Percentiles rank a stretch among this genome's conserved stretches.
Conservation (phyloP, 2,797 vertebrate genomes). For the Halcyon badia region DNA sequence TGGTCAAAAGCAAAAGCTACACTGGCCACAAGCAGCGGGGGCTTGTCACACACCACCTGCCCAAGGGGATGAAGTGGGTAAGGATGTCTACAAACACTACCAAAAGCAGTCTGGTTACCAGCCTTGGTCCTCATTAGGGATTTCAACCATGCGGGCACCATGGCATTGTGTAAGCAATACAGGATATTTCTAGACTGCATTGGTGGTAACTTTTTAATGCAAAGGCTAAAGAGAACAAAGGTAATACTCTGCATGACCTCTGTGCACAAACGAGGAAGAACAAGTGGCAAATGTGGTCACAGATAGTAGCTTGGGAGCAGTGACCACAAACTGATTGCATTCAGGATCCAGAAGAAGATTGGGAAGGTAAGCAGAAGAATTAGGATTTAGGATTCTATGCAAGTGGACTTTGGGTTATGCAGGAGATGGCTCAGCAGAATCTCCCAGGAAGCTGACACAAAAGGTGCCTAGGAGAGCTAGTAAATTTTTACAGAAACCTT, state of each 20-base stretch:
- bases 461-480: neutral
- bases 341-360: neutral
- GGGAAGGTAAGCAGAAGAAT: neutral
- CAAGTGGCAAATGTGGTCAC: neutral
- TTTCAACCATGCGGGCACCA: neutral
- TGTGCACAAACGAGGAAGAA: neutral
- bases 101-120: neutral
- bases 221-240: neutral
- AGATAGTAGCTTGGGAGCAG: neutral
- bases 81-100: neutral
- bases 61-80: neutral
- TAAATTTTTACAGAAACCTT: neutral
- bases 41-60: neutral
- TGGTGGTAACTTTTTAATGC: neutral
- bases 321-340: neutral
- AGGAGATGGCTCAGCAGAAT: neutral
- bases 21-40: neutral
- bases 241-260: neutral
- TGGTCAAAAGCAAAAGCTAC: neutral
- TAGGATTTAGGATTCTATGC: neutral
- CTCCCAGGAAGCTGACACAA: rapidly evolving
- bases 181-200: neutral
- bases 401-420: neutral
- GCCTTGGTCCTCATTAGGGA: neutral
- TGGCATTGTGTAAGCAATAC: neutral